Base-by-base conservation (phyloP, 2,797 vertebrate genomes). In the Gephyroberyx darwinii region DNA sequence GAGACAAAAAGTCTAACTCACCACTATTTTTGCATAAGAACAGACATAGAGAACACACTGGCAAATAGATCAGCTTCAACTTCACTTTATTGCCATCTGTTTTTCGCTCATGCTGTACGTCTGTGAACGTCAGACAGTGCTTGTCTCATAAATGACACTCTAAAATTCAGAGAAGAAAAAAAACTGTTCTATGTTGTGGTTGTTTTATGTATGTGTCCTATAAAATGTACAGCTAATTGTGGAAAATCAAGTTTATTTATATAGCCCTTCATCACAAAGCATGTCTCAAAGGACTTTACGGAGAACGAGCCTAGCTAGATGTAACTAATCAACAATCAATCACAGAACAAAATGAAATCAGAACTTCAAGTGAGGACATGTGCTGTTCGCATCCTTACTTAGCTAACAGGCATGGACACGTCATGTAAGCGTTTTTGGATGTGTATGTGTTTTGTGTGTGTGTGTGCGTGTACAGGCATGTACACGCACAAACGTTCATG, bases 81-180 rank as follows among this genome's bases (percentile, higher is more conserved):
- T 12, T 51, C 30, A 59, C 53, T 68, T 74, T 56, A 82, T 26
- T 59, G 69, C 66, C 85, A 85, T 80, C 69, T 83, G 75, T 65
- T 71, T 84, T 55, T 65, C 67, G 7, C 12, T 60, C 43, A 13
- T 16, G 20, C 3, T 33, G 14, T 69, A 26, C 5, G 30, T 50
- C 14, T 55, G 53, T 65, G 71, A 79, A 82, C 45, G 58, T 53
- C 26, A 57, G 50, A 33, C 41, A 73, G 20, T 2, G 30, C 13
- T 53, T n/a, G 65, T n/a, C 50, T 35, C 63, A 57, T 58, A 68
- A 64, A 75, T 69, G 16, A 8, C 53, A 9, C 37, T 48, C 10
- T 43, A 52, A 56, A 62, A 54, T 30, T 43, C 9, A 48, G 12
- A 60, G 16, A 39, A 68, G 20, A 35, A 63, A 43, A 26, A 31